These are phyloP conservation scores for Denticeps clupeoides DNA, from an alignment of 2,797 vertebrate species.

Conservation along the genomic window DNA sequence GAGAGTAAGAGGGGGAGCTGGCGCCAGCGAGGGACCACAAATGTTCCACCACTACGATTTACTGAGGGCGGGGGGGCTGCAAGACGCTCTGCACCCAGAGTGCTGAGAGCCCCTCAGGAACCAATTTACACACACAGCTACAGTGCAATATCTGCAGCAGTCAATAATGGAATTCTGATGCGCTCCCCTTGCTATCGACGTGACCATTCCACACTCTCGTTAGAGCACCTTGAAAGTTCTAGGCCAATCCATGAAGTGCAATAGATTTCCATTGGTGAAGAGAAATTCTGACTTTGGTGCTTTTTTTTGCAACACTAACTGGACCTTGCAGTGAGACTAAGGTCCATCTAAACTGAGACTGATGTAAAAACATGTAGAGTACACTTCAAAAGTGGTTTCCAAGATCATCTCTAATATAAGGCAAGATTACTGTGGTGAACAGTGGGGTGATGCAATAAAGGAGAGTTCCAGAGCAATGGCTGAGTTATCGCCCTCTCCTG, in stretches of 20 bases:
- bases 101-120: conserved; percentile 90
- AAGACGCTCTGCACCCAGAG: conserved; percentile 68
- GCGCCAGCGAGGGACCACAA: conserved; percentile 79
- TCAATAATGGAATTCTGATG: conserved; percentile 98
- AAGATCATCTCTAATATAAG: too few relatives aligned
- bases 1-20: conserved; percentile 34
- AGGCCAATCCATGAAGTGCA: conserved; percentile 51
- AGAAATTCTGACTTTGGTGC: conserved; percentile 50
- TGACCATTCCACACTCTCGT: conserved; percentile 71
- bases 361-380: too few relatives aligned
- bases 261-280: conserved; percentile 57
- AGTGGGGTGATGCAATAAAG: too few relatives aligned
- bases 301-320: conserved; percentile 26
- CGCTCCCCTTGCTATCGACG: conserved; percentile 76
- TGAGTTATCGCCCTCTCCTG: conserved; percentile 45
- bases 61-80: conserved; percentile 52
- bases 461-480: background rate
- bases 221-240: conserved; percentile 76
- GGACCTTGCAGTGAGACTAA: too few relatives aligned
- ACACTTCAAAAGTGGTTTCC: too few relatives aligned
- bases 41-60: conserved; percentile 83
- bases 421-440: too few relatives aligned
- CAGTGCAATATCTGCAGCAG: conserved; percentile 92
- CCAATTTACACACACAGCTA: conserved; percentile 93
- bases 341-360: too few relatives aligned